Base-by-base conservation (phyloP, 2,888 invertebrate species). In the Cerastis rubricosa region DNA sequence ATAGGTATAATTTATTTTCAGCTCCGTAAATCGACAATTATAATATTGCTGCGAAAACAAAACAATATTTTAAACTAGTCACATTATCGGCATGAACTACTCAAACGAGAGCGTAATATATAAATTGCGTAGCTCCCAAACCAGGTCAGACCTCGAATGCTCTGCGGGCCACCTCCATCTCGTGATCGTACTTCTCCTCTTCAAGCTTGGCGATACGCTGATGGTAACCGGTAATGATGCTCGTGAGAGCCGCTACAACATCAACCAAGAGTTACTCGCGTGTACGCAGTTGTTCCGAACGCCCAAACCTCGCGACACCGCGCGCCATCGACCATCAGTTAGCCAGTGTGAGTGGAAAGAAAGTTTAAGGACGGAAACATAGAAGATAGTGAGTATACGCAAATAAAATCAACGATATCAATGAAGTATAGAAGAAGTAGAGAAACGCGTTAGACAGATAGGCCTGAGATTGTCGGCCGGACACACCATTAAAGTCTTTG, bases 121-220 rank as follows among this genome's bases (percentile, higher is more conserved):
- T 78, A 85, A 92, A 91, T 92, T 91, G 91, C 90, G 90, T 89
- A 91, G 94, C 92, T 93, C 92, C 92, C 93, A 95, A 96, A 95
- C 93, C 95, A 94, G 92, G 94, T 94, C 97, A 97, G 97, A 99
- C 99, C 99, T 99, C 99, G 96, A 98, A 97, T 96, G 99, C 99
- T 98, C 98, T 99, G 97, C 98, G 98, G 97, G 98, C 98, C 97
- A 99, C 99, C 97, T 99, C 99, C 97, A 98, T 98, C 97, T 99
- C 99, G 97, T 99, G 98, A 97, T 99, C 99, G 97, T 99, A 99
- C 97, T 99, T 99, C 97, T 98, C 98, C 95, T 98, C 98, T 97
- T 99, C 99, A 95, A 99, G 97, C 93, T 97, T 97, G 95, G 94
- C 97, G 97, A 99, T 98, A 97, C 98, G 98, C 94, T 98, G 97